Evolutionary conservation across 2,888 invertebrate species (phyloP).

Genomic region (Abrostola triplasia): DNA sequence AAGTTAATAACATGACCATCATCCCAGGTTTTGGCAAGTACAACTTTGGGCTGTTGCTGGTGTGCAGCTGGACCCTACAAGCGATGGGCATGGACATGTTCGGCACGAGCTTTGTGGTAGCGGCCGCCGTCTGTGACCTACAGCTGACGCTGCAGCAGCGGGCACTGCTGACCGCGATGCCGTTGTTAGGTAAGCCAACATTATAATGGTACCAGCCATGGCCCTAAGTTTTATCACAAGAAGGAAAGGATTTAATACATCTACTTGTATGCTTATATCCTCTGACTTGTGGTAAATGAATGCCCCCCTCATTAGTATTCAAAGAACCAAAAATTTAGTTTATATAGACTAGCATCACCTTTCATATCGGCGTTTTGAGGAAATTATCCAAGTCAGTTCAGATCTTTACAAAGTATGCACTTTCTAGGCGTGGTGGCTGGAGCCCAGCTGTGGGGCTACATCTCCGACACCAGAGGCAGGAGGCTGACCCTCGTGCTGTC

Average conservation of each 20-base stretch:
- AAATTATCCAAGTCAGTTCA: neutral
- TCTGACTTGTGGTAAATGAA: too few species aligned
- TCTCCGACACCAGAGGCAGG: conserved; percentile 81
- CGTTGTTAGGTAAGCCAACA: conserved; percentile 90
- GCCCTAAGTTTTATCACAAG: too few species aligned
- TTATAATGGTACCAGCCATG: too few species aligned
- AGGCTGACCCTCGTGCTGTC: conserved; percentile 78
- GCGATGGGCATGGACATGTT: conserved; percentile 86
- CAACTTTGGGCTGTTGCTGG: conserved; percentile 77
- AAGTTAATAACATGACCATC: neutral
- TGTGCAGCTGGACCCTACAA: conserved; percentile 83
- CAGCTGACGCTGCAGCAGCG: conserved; percentile 89
- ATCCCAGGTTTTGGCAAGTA: conserved; percentile 82
- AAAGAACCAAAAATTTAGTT: too few species aligned
- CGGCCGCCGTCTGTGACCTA: conserved; percentile 92
- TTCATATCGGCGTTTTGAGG: too few species aligned
- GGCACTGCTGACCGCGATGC: conserved; percentile 91
- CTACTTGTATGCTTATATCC: too few species aligned
- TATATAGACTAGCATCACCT: too few species aligned
- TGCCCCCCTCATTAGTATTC: too few species aligned
- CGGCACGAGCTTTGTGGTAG: conserved; percentile 91
- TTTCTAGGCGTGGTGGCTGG: conserved; percentile 79
- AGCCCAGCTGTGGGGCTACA: conserved; percentile 84
- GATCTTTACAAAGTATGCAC: neutral
- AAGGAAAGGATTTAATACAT: too few species aligned